Evolutionary conservation across 2,888 invertebrate genomes (phyloP).

Genomic region (Acanthosepion esculentum): DNA sequence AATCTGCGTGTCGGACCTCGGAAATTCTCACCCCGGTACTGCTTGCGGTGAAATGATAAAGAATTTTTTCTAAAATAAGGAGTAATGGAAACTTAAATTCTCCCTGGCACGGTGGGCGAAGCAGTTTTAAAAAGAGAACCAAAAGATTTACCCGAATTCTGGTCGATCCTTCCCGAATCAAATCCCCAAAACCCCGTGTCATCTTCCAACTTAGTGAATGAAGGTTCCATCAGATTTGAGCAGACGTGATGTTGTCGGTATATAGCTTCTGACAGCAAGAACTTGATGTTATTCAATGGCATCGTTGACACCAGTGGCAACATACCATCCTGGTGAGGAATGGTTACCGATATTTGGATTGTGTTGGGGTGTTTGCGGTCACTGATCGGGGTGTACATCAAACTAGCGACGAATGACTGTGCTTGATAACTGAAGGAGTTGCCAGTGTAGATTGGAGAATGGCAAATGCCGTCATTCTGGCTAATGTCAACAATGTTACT

Average conservation of each 20-base stretch:
- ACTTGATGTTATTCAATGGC: slow-evolving; percentile 74
- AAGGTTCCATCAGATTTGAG: slow-evolving; percentile 72
- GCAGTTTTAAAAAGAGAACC: neutral
- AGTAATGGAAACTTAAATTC: too few species aligned
- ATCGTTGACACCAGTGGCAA: slow-evolving; percentile 75
- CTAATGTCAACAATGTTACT: slow-evolving; percentile 72
- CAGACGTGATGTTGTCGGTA: slow-evolving; percentile 75
- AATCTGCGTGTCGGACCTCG: too few species aligned
- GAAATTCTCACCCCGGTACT: too few species aligned
- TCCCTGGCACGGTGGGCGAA: too few species aligned
- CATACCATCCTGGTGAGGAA: slow-evolving; percentile 76
- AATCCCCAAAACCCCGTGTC: slow-evolving; percentile 62
- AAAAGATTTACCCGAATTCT: slow-evolving; percentile 34
- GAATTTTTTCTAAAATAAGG: too few species aligned
- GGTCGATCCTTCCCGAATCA: neutral
- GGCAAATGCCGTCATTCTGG: slow-evolving; percentile 70
- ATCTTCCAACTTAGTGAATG: slow-evolving; percentile 58
- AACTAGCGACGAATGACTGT: slow-evolving; percentile 74
- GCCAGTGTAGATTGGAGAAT: slow-evolving; percentile 62
- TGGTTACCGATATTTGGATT: slow-evolving; percentile 73
- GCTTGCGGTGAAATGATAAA: too few species aligned
- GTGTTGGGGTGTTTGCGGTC: slow-evolving; percentile 72
- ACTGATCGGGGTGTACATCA: slow-evolving; percentile 71
- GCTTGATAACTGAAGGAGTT: slow-evolving; percentile 67
- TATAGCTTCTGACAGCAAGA: slow-evolving; percentile 73